Conservation (phyloP, 2,888 invertebrate genomes). For the Muscina levida region DNA sequence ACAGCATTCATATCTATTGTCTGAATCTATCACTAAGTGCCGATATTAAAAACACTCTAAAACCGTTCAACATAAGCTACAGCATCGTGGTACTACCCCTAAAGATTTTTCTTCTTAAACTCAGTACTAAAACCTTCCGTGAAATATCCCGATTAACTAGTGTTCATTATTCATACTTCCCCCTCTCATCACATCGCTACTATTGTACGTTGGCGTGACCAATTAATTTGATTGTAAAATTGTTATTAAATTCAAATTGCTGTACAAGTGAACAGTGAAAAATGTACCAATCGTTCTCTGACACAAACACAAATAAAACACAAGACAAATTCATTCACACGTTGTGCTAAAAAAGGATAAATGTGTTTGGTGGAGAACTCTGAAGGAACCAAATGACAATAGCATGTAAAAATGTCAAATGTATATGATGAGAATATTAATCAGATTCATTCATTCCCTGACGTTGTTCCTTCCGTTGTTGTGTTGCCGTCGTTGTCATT, state of each 20-base stretch:
- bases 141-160: slow-evolving; percentile 4
- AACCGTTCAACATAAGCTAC: too few species aligned
- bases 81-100: too few species aligned
- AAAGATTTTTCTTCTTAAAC: background rate
- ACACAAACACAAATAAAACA: slow-evolving; percentile 65
- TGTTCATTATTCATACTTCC: too few species aligned
- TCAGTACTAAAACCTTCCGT: background rate
- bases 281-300: slow-evolving; percentile 15
- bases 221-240: slow-evolving; percentile 80
- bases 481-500: slow-evolving; percentile 13
- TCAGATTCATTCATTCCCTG: slow-evolving; percentile 60
- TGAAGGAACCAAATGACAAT: slow-evolving; percentile 54
- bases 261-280: slow-evolving; percentile 67
- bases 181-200: too few species aligned
- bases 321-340: slow-evolving; percentile 31
- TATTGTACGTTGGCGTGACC: slow-evolving; percentile 79
- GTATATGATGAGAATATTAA: slow-evolving; percentile 77
- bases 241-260: slow-evolving; percentile 78
- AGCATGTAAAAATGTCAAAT: slow-evolving; percentile 63
- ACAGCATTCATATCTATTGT: too few species aligned
- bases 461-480: background rate
- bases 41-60: too few species aligned
- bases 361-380: background rate
- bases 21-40: too few species aligned
- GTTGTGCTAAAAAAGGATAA: slow-evolving; percentile 44